These are phyloP conservation scores for Plusia festucae DNA, from an alignment of 2,888 invertebrate genomes.

Conservation along the genomic window DNA sequence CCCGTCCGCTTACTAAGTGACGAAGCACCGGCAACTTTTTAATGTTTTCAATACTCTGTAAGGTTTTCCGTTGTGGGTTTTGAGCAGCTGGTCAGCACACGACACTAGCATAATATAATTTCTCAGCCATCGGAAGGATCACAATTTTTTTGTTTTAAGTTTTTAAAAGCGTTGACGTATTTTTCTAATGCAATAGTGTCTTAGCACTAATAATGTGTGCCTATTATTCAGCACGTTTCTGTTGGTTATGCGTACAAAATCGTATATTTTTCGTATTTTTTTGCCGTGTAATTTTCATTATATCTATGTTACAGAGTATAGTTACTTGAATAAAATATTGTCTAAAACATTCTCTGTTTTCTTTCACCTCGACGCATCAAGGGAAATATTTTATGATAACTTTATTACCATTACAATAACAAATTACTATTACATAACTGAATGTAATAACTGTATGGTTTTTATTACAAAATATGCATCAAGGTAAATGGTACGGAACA, in stretches of 20 bases:
- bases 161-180: slow-evolving; percentile 38
- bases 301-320: slow-evolving; percentile 84
- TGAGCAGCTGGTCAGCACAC: slow-evolving; percentile 29
- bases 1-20: background rate
- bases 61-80: slow-evolving; percentile 33
- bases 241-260: slow-evolving; percentile 66
- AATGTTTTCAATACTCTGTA: slow-evolving; percentile 26
- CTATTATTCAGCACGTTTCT: slow-evolving; percentile 54
- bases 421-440: background rate
- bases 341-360: slow-evolving; percentile 57
- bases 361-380: slow-evolving; percentile 23
- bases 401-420: background rate
- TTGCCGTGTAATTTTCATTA: slow-evolving; percentile 74
- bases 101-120: slow-evolving; percentile 60
- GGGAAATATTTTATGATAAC: background rate
- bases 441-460: no score
- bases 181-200: slow-evolving; percentile 58
- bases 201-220: slow-evolving; percentile 51
- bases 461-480: background rate
- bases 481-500: background rate
- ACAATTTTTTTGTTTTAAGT: slow-evolving; percentile 53
- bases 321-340: slow-evolving; percentile 85
- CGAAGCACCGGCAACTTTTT: slow-evolving; percentile 8
- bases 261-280: slow-evolving; percentile 58
- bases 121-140: slow-evolving; percentile 53